A percentile compares a stretch with the other conserved stretches of the same genome.
These are phyloP conservation scores for Tetrapedia diversipes DNA, from an alignment of 2,888 invertebrate species.

Conservation along the genomic window DNA sequence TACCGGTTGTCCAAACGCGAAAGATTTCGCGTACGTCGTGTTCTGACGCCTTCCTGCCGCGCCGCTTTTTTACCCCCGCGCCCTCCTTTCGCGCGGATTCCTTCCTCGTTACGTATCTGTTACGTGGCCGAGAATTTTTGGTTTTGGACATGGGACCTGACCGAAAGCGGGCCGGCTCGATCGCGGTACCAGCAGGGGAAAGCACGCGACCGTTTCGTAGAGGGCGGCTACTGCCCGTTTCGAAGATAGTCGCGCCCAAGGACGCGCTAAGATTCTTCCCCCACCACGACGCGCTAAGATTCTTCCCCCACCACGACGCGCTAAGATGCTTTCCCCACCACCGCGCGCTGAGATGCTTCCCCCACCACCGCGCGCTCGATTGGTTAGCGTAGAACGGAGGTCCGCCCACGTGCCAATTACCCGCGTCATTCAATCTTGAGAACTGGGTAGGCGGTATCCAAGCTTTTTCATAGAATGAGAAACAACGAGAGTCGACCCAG, in stretches of 20 bases:
- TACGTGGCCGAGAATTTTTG: conserved; percentile 33
- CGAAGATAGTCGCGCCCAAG: not conserved
- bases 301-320: not conserved
- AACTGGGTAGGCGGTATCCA: too few species aligned
- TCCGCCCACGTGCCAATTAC: too few species aligned
- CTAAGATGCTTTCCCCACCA: not conserved
- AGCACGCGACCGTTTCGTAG: not conserved
- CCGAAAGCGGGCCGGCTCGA: conserved; percentile 1
- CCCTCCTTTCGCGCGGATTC: conserved; percentile 37
- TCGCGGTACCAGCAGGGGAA: not conserved
- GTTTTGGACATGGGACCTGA: conserved; percentile 8
- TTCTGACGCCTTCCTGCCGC: not conserved
- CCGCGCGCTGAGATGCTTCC: not conserved
- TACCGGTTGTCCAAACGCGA: not conserved
- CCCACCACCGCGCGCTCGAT: not conserved
- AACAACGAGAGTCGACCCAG: not conserved
- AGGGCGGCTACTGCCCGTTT: not conserved
- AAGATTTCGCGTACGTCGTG: conserved; percentile 24
- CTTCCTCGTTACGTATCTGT: conserved; percentile 37
- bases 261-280: not conserved
- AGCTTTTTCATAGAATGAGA: too few species aligned
- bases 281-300: not conserved
- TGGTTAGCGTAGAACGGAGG: too few species aligned
- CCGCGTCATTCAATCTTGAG: too few species aligned
- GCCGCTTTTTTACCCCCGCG: conserved; percentile 3